phyloP scores from a whole-genome alignment of 2,797 vertebrate genomes.

The Geotrypetes seraphini region DNA sequence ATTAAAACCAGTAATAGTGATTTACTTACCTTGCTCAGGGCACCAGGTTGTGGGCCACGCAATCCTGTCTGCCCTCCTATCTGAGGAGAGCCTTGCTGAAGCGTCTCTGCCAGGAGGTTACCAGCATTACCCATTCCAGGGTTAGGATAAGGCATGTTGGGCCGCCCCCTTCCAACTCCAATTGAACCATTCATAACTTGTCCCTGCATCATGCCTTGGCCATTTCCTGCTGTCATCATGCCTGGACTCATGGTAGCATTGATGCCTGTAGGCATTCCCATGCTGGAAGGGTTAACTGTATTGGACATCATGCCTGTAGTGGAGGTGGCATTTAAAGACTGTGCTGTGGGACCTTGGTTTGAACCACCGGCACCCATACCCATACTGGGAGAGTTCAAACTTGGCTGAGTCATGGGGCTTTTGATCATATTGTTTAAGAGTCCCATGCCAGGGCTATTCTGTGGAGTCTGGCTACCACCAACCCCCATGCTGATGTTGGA shows the following conservation, averaged over 20 bases:
- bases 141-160: conserved; percentile 69
- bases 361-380: conserved; percentile 54
- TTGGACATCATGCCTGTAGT: conserved; percentile 55
- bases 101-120: conserved; percentile 74
- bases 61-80: conserved; percentile 73
- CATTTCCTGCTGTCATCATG: conserved; percentile 60
- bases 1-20: background rate
- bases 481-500: conserved; percentile 64
- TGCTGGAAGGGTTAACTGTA: conserved; percentile 67
- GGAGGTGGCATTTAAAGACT: conserved; percentile 18
- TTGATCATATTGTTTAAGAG: conserved; percentile 79
- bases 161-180: conserved; percentile 70
- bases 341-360: conserved; percentile 51
- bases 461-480: conserved; percentile 64
- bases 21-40: conserved; percentile 66
- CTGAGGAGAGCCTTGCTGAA: conserved; percentile 78
- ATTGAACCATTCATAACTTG: conserved; percentile 91
- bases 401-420: conserved; percentile 63
- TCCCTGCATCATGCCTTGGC: conserved; percentile 81
- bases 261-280: conserved; percentile 81
- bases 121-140: conserved; percentile 68
- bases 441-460: conserved; percentile 67
- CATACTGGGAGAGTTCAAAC: conserved; percentile 68
- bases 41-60: conserved; percentile 76
- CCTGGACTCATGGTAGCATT: conserved; percentile 71